phyloP scores from a whole-genome alignment of 1,140 invertebrate genomes.

The Eciton burchellii region DNA sequence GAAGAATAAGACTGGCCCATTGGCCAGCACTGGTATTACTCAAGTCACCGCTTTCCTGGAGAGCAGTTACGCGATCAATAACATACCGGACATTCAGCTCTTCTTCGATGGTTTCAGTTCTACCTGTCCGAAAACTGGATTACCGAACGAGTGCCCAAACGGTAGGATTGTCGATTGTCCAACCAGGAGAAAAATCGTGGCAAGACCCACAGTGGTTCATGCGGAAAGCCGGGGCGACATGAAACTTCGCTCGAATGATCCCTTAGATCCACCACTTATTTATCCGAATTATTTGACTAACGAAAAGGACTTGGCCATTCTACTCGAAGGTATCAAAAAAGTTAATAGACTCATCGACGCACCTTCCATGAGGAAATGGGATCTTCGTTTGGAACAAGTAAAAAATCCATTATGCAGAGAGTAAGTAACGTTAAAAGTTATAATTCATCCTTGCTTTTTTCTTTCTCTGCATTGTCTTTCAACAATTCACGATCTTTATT shows the following conservation, averaged over 20 bases:
- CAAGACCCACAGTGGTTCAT: conserved; percentile 79
- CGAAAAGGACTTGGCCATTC: conserved; percentile 83
- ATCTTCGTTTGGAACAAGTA: conserved; percentile 81
- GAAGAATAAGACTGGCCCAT: conserved; percentile 79
- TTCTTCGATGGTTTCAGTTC: conserved; percentile 85
- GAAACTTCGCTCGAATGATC: conserved; percentile 86
- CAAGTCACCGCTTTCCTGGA: conserved; percentile 84
- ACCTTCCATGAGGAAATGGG: conserved; percentile 84
- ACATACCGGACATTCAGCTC: conserved; percentile 79
- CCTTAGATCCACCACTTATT: conserved; percentile 88
- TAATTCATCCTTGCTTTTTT: not conserved
- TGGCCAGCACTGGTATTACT: conserved; percentile 85
- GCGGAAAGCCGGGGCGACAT: conserved; percentile 78
- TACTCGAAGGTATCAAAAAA: conserved; percentile 85
- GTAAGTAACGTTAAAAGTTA: conserved; percentile 19
- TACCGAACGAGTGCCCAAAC: conserved; percentile 78
- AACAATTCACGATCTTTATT: no score
- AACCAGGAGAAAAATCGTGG: conserved; percentile 77
- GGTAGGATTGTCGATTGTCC: conserved; percentile 75
- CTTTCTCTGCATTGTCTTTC: no score
- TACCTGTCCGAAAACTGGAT: conserved; percentile 78
- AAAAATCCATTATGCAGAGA: conserved; percentile 76
- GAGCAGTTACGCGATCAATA: conserved; percentile 75
- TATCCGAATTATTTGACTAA: conserved; percentile 89
- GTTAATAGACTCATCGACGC: conserved; percentile 81